Conservation (phyloP, 1,140 invertebrate species). For the Metopolophium dirhodum region DNA sequence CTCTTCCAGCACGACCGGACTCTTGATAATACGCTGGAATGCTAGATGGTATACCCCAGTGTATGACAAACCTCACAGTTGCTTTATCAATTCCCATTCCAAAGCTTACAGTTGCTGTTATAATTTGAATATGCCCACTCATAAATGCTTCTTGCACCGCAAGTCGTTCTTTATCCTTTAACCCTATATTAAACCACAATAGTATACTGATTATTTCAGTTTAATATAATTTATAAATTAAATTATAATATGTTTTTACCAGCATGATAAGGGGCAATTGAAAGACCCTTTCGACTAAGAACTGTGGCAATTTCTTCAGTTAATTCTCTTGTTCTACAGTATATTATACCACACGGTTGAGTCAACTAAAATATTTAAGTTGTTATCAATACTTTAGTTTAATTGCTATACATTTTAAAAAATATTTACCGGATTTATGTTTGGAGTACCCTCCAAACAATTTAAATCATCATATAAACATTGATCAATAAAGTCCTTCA, state of each 20-base stretch:
- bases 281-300: slow-evolving; percentile 67
- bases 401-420: neutral
- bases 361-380: slow-evolving; percentile 59
- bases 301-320: slow-evolving; percentile 70
- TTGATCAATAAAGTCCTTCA: slow-evolving; percentile 74
- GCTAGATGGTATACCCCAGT: slow-evolving; percentile 91
- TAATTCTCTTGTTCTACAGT: slow-evolving; percentile 72
- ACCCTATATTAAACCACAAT: slow-evolving; percentile 62
- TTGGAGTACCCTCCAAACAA: slow-evolving; percentile 24
- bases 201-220: neutral
- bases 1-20: slow-evolving; percentile 72
- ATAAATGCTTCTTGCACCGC: slow-evolving; percentile 73
- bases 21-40: slow-evolving; percentile 71
- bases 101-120: slow-evolving; percentile 74
- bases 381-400: neutral
- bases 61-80: slow-evolving; percentile 83
- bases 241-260: slow-evolving; percentile 62
- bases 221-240: neutral
- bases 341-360: slow-evolving; percentile 71
- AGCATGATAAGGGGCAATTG: slow-evolving; percentile 72
- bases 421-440: slow-evolving; percentile 49
- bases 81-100: slow-evolving; percentile 80
- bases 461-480: slow-evolving; percentile 62
- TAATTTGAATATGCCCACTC: slow-evolving; percentile 69
- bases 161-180: slow-evolving; percentile 66